These are phyloP conservation scores for Leptinotarsa peninsularis DNA, from an alignment of 2,888 invertebrate genomes.

Conservation along the genomic window DNA sequence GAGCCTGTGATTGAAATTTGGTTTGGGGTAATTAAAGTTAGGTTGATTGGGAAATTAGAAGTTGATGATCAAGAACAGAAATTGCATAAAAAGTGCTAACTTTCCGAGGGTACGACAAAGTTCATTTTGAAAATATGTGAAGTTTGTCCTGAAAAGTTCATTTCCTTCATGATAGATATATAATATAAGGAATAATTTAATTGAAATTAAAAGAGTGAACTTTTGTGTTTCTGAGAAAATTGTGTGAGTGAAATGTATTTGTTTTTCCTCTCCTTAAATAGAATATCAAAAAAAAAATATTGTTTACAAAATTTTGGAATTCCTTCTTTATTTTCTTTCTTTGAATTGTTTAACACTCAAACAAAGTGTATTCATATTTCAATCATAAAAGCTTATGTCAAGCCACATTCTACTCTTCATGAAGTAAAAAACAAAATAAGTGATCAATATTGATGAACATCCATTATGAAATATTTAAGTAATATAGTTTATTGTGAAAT, in stretches of 20 bases:
- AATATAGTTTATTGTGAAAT: too few species aligned
- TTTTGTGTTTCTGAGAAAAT: not conserved
- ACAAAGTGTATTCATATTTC: too few species aligned
- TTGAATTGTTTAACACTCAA: too few species aligned
- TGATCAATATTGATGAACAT: too few species aligned
- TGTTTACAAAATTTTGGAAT: too few species aligned
- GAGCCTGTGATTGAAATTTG: constrained; percentile 26
- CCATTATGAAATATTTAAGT: too few species aligned
- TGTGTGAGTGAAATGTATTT: not conserved
- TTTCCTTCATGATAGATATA: not conserved
- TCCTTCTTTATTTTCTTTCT: too few species aligned
- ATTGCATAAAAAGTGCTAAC: constrained; percentile 4
- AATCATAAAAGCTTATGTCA: too few species aligned
- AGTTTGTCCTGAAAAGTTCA: not conserved
- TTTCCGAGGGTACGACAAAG: not conserved
- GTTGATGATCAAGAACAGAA: constrained; percentile 1
- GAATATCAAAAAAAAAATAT: too few species aligned
- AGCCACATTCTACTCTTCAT: too few species aligned
- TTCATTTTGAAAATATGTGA: not conserved
- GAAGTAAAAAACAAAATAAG: too few species aligned
- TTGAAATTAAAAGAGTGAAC: not conserved
- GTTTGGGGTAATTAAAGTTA: constrained; percentile 28
- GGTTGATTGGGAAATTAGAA: constrained; percentile 24
- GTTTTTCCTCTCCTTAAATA: too few species aligned
- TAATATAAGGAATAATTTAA: not conserved